phyloP scores from a whole-genome alignment of 2,113 vertebrate genomes.

The Dryoscopus gambensis region DNA sequence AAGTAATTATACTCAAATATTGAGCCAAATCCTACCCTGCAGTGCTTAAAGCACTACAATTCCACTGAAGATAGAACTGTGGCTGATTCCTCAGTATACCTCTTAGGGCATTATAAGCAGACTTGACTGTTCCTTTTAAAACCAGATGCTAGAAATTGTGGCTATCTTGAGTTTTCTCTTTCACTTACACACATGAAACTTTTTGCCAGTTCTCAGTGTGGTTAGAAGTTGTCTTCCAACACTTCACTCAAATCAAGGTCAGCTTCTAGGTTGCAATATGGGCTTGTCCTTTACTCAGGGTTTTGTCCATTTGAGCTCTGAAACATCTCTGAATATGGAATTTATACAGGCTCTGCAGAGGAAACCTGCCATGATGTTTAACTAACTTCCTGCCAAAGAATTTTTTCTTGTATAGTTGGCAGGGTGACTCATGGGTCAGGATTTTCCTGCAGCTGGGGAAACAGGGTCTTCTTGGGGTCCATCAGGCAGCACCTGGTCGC shows the following conservation, averaged over 20 bases:
- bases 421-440: not conserved
- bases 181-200: not conserved
- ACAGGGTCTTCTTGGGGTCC: not conserved
- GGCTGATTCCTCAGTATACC: not conserved
- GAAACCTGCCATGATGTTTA: not conserved
- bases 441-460: not conserved
- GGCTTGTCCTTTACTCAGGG: not conserved
- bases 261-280: not conserved
- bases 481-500: not conserved
- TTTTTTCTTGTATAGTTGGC: not conserved
- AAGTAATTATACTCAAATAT: not conserved
- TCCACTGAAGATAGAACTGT: not conserved
- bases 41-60: not conserved
- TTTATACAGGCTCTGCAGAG: not conserved
- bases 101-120: not conserved
- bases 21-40: not conserved
- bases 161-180: not conserved
- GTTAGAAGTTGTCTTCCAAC: not conserved
- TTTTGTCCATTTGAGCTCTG: not conserved
- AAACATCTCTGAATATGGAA: not conserved
- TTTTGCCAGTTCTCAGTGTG: not conserved
- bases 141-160: not conserved
- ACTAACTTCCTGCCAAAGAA: not conserved
- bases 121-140: not conserved
- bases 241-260: not conserved